Base-by-base conservation (phyloP, 35 echinoderm and acorn worm species). In the Heliocidaris tuberculata region DNA sequence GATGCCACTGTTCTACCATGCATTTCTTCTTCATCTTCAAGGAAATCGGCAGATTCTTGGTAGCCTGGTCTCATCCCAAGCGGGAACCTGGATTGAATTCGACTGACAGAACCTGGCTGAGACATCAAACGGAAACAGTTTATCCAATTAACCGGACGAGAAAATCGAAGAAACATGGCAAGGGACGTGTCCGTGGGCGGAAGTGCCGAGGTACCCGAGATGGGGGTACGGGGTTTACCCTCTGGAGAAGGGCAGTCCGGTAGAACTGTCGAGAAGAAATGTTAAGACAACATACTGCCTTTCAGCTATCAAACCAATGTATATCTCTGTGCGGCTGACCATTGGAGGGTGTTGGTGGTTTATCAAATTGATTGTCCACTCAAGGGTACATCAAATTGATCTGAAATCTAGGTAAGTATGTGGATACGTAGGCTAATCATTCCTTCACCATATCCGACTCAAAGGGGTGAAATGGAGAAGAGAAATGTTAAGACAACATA, bases 81-180 rank as follows among this genome's bases (percentile, higher is more conserved):
- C 32, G 87, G 29, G 87, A 89, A 32, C 4, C 87, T 89, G 31
- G 29, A 89, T 89, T 89, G 87, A 89, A 89, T 89, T 89, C 87
- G 87, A 89, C 87, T 89, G 87, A 89, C 87, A 89, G 87, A 47
- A 48, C 87, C 87, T 89, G 87, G 87, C 87, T 89, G 87, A 89
- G 87, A 89, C 87, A 89, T 89, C 87, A 89, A 89, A 89, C 87
- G 87, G 87, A 89, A 89, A 48, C 87, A 89, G 19, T 89, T 89
- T 89, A 89, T 89, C 87, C 87, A 89, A 89, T 89, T 89, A 89
- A 89, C 32, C 31, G 87, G 31, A 32, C 1, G 87, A 89, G 87
- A 89, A 89, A 32, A 89, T 89, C 87, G 87, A 89, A 89, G 87
- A 89, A 89, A 89, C 87, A 89, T 89, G 87, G 87, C 87, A 89